These are phyloP conservation scores for Darevskia mixta DNA, from an alignment of 2,797 vertebrate species.

Conservation along the genomic window DNA sequence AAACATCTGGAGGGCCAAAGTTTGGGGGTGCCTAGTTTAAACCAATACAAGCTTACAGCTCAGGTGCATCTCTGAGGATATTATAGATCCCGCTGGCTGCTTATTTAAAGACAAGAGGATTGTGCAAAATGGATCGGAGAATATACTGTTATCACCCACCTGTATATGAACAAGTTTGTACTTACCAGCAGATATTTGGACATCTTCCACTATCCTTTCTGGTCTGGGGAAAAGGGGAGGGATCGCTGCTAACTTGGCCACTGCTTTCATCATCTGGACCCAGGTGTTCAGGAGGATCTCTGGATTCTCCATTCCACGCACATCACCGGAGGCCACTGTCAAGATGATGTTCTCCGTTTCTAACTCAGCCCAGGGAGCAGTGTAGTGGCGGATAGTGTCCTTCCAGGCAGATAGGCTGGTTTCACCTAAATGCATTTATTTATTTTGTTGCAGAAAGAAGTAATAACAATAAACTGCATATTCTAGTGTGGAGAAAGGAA, in stretches of 20 bases:
- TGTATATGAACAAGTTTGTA: not conserved
- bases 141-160: not conserved
- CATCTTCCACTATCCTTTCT: constrained; percentile 70
- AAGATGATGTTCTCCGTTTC: constrained; percentile 66
- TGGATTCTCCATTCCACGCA: constrained; percentile 44
- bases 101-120: not conserved
- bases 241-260: constrained; percentile 61
- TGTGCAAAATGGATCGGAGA: not conserved
- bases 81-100: not conserved
- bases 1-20: too few species aligned
- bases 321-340: constrained; percentile 58
- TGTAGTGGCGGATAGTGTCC: constrained; percentile 52
- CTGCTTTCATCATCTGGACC: constrained; percentile 64
- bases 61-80: not conserved
- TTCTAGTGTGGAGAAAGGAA: not conserved
- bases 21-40: not conserved
- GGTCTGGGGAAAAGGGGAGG: constrained; percentile 65
- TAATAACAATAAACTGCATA: not conserved
- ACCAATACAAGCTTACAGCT: not conserved
- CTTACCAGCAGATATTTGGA: constrained; percentile 70
- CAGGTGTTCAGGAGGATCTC: constrained; percentile 68
- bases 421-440: constrained; percentile 30
- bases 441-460: constrained; percentile 7
- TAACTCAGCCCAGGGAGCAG: constrained; percentile 68
- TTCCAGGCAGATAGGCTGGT: constrained; percentile 60